Base-by-base conservation (phyloP, 2,888 invertebrate species). In the Atherix ibis region DNA sequence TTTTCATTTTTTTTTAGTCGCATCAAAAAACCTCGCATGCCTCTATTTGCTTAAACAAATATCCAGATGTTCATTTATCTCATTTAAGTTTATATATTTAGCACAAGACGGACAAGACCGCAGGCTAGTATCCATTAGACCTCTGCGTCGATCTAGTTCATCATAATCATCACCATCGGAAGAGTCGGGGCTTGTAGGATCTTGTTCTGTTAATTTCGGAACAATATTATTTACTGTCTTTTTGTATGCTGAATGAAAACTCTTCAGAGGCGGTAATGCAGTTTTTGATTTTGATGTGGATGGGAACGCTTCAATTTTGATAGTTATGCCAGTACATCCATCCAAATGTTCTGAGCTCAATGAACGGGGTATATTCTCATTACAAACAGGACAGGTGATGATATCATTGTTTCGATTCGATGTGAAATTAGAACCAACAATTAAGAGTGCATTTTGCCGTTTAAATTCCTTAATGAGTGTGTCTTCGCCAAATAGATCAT, bases 351-450 rank as follows among this genome's bases (percentile, higher is more conserved):
- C 52, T 0, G 45, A 37, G 17, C 59, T 47, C 9, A 49, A 40
- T 3, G 44, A 41, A 5, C 61, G 54, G 17, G 46, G 48, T 44
- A 62, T 45, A 28, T 52, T 54, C 10, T 48, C 51, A 22, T 56
- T 48, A 35, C 61, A 61, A 13, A 61, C 51, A 1, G 61, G 58
- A 35, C 61, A 61, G 0, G 43, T 46, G 10, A 57, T 50, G 4
- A 61, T 60, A 29, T 60, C 62, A 27, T 52, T 49, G 10, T 41
- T 34, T 1, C 46, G 44, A 43, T 54, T 39, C 5, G 36, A n/a
- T 4, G 44, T 27, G 19, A 39, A 38, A 1, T 45, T 43, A 1
- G 44, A 40, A 3, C 53, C 48, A 15, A 45, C 35, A 5, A 54
- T 47, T 3, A 8, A 26, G 5, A 16, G 16, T 37, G 51, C 50